Conservation (phyloP, 1,140 invertebrate genomes). For the Tetranychus cinnabarinus region DNA sequence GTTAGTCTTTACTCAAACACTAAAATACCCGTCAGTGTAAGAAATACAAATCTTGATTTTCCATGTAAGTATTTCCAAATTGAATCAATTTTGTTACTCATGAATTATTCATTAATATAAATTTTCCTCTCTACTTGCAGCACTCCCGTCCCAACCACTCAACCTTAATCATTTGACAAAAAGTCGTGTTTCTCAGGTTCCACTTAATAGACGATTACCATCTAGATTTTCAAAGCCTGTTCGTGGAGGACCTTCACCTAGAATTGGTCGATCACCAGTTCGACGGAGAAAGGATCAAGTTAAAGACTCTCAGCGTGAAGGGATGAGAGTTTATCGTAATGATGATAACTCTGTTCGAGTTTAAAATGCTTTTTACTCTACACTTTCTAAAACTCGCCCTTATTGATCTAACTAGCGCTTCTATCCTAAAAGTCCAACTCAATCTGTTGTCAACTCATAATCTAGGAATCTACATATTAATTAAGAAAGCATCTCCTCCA, state of each 20-base stretch:
- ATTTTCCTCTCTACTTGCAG: background rate
- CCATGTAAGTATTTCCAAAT: background rate
- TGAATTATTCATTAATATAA: background rate
- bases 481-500: no score
- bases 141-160: background rate
- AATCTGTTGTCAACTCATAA: no score
- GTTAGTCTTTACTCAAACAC: background rate
- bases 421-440: background rate
- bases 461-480: no score
- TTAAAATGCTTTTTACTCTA: background rate
- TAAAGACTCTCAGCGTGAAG: background rate
- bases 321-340: background rate
- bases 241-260: background rate
- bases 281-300: background rate
- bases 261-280: background rate
- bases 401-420: background rate
- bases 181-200: conserved; percentile 7
- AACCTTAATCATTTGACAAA: conserved; percentile 13
- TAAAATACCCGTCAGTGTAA: background rate
- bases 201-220: conserved; percentile 6
- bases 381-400: background rate
- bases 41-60: background rate
- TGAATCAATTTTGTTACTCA: background rate
- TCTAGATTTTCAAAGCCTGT: background rate
- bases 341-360: background rate